Base-by-base conservation (phyloP, 2,113 vertebrate species). In the Meleagris gallopavo region DNA sequence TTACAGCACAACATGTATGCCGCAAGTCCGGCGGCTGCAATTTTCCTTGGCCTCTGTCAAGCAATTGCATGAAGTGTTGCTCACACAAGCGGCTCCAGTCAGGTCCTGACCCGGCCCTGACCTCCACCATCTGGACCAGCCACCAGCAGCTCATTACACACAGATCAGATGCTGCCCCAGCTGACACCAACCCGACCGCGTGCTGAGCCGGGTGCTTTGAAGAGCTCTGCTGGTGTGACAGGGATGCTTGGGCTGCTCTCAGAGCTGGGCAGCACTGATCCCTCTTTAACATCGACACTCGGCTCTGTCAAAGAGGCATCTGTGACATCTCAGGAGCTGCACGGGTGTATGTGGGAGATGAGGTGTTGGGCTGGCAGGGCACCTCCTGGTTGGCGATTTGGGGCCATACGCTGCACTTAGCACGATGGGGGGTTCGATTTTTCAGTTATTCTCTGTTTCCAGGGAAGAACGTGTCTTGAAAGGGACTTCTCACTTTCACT, bases 61-160 rank as follows among this genome's bases (percentile, higher is more conserved):
- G 69, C 25, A 54, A 30, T 3, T 38, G 52, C 40, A 27, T 45
- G 36, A 62, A 70, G 81, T 16, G 40, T 85, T 91, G 85, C 81
- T 91, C 81, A 25, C 81, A 72, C 18, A 9, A n/a, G 67, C 1
- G 0, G 29, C 69, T 83, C 77, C 8, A 1, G 43, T 29, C 20
- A 69, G 54, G 64, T 76, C 60, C 69, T 84, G 85, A 30, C 69
- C 73, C 65, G 17, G 24, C 67, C 55, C 60, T 83, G 77, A 80
- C 73, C 84, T 58, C 48, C 13, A 21, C 93, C 95, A 86, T 89
- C 85, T 69, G 90, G 81, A 57, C 90, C 81, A 48, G 80, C 32
- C 66, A 78, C 75, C 67, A 54, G 67, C 70, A 64, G 58, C 88
- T 83, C 72, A 20, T 73, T 50, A 65, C 73, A 91, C 76, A 40